These are phyloP conservation scores for Cabera pusaria DNA, from an alignment of 2,888 invertebrate species.

Conservation along the genomic window DNA sequence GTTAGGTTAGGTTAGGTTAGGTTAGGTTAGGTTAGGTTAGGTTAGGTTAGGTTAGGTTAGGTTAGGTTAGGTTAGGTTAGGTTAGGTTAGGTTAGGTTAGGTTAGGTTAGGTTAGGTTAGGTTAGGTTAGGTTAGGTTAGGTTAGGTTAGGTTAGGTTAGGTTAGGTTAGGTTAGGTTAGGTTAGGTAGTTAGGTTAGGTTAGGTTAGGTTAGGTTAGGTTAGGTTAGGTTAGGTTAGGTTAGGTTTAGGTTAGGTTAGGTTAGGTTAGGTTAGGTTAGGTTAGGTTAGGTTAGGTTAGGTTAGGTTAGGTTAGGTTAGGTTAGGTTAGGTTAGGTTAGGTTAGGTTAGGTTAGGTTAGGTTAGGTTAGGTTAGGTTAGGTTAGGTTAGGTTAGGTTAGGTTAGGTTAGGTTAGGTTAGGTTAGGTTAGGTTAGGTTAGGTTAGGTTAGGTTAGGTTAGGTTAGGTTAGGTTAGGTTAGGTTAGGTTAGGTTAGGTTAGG, in stretches of 20 bases:
- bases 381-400: slow-evolving; percentile 12
- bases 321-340: slow-evolving; percentile 13
- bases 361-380: slow-evolving; percentile 12
- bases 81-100: slow-evolving; percentile 4
- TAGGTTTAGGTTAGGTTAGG: slow-evolving; percentile 14
- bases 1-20: slow-evolving; percentile 29
- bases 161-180: slow-evolving; percentile 4
- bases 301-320: slow-evolving; percentile 13
- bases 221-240: slow-evolving; percentile 10
- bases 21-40: slow-evolving; percentile 2
- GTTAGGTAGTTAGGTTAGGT: slow-evolving; percentile 4
- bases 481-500: slow-evolving; percentile 9
- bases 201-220: slow-evolving; percentile 7
- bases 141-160: slow-evolving; percentile 4
- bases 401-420: slow-evolving; percentile 10
- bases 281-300: slow-evolving; percentile 10
- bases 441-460: slow-evolving; percentile 8
- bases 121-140: slow-evolving; percentile 3
- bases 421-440: slow-evolving; percentile 9
- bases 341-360: slow-evolving; percentile 10
- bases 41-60: slow-evolving; percentile 4
- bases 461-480: slow-evolving; percentile 11
- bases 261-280: slow-evolving; percentile 10
- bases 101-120: slow-evolving; percentile 4
- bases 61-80: too few species aligned